These are phyloP conservation scores for Drosophila serrata DNA, from an alignment of 1,140 invertebrate species.

Conservation along the genomic window DNA sequence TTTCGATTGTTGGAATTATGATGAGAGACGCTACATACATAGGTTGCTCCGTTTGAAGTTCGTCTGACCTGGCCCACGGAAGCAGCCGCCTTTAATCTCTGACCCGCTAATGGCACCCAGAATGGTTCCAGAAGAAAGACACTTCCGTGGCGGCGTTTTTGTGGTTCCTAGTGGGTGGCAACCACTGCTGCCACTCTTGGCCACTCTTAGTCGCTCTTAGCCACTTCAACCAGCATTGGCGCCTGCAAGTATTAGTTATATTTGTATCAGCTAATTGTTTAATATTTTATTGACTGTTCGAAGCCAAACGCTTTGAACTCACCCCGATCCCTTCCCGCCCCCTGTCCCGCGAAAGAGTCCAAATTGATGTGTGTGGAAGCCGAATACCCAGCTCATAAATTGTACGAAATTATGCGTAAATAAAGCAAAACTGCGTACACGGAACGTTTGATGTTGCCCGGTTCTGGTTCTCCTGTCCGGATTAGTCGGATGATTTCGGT, in stretches of 20 bases:
- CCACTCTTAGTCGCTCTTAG: neutral
- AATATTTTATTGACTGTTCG: conserved; percentile 72
- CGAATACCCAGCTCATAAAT: conserved; percentile 56
- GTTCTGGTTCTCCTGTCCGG: conserved; percentile 18
- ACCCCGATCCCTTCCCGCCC: conserved; percentile 1
- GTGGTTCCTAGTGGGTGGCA: conserved; percentile 65
- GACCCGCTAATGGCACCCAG: conserved; percentile 29
- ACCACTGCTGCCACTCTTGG: conserved; percentile 35
- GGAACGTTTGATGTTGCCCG: conserved; percentile 62
- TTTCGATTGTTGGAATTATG: conserved; percentile 58
- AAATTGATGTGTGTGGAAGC: conserved; percentile 53
- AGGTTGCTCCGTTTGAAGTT: conserved; percentile 59
- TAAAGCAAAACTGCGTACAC: conserved; percentile 37
- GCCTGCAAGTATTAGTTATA: conserved; percentile 44
- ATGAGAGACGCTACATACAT: conserved; percentile 46
- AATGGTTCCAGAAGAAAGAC: conserved; percentile 55
- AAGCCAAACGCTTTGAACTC: conserved; percentile 65
- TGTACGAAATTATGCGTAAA: conserved; percentile 64
- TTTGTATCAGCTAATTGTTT: conserved; percentile 69
- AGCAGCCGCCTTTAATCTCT: conserved; percentile 68
- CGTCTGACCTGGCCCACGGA: conserved; percentile 49
- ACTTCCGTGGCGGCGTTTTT: conserved; percentile 70
- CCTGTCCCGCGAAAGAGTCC: conserved; percentile 1
- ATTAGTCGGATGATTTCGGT: conserved; percentile 4
- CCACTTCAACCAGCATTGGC: conserved; percentile 33